Evolutionary conservation across 2,113 vertebrate species (phyloP), one percentile per base, ranked within the genome.

Genomic region (Regulus satrapa): DNA sequence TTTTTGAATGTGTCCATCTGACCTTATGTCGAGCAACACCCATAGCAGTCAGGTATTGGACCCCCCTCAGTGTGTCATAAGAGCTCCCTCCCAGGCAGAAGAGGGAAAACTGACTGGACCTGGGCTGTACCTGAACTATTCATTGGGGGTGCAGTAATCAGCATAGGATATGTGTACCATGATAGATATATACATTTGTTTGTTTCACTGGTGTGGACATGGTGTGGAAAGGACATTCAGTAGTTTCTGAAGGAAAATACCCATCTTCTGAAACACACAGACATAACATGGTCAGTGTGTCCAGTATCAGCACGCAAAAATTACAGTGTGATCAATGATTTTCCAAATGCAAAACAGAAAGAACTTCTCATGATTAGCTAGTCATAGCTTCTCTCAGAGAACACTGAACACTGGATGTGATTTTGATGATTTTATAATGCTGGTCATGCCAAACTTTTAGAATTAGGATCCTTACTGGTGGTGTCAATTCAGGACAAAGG

Each of bases 81-180:
- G 32, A 84, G n/a, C 48, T 58, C 15, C 34, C 13, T 73, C 18
- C 34, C 13, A 58, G 19, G 11, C 23, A 46, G 46, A 56, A 75
- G 14, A 71, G 34, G 19, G 8, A 19, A 23, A 88, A 45, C 25
- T 79, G 40, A 1, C 23, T 75, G 62, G 52, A 85, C 54, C 12
- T 24, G 56, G 23, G 20, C 14, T 71, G n/a, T 66, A 36, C 14
- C 34, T 54, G 46, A 84, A 15, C 21, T 58, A 12, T 58, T 54
- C 5, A 10, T 6, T 55, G 16, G 7, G 26, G 20, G 55, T 71
- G 20, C 23, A 62, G 18, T 16, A 71, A 18, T 49, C 34, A 67
- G 48, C 38, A 58, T 0, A 71, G 8, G 6, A 36, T 41, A 54
- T 3, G 6, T 25, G 10, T 12, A 49, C 16, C 3, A 1, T 69